These are phyloP conservation scores for Triplophysa rosa DNA, from an alignment of 2,113 vertebrate genomes.

Conservation along the genomic window DNA sequence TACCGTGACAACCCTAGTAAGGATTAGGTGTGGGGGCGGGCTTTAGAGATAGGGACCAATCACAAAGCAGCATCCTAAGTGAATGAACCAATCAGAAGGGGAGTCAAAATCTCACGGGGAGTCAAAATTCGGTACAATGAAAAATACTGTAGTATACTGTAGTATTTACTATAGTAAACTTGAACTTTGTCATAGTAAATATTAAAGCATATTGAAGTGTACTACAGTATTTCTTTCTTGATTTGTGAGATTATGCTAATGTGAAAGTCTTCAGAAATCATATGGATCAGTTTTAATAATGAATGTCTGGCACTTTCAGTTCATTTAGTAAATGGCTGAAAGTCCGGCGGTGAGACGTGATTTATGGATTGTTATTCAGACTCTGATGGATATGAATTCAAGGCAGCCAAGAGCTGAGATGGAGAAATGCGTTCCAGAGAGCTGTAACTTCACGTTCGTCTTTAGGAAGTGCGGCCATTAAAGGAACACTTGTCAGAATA, in stretches of 20 bases:
- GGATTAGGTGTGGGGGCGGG: no score
- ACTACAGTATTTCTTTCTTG: background rate
- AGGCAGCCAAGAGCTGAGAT: conserved; percentile 4
- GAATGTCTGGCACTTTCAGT: conserved; percentile 16
- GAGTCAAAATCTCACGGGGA: no score
- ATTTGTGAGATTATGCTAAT: conserved; percentile 13
- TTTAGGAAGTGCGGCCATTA: conserved; percentile 43
- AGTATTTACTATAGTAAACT: no score
- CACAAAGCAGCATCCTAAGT: no score
- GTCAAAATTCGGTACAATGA: no score
- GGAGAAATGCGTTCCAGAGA: background rate
- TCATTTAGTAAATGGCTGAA: conserved; percentile 39
- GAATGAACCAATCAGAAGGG: no score
- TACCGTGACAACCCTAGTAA: no score
- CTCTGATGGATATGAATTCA: conserved; percentile 25
- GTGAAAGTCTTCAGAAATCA: background rate
- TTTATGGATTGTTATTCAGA: conserved; percentile 36
- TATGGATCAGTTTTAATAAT: background rate
- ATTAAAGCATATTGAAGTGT: no score
- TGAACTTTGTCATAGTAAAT: no score
- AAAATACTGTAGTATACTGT: no score
- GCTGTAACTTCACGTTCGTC: no score
- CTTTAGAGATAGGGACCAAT: no score
- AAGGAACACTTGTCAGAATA: conserved; percentile 64
- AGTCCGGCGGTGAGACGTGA: background rate